Evolutionary conservation across 64 coral and sea anemone species (phyloP).

Genomic region (Montipora sp.): DNA sequence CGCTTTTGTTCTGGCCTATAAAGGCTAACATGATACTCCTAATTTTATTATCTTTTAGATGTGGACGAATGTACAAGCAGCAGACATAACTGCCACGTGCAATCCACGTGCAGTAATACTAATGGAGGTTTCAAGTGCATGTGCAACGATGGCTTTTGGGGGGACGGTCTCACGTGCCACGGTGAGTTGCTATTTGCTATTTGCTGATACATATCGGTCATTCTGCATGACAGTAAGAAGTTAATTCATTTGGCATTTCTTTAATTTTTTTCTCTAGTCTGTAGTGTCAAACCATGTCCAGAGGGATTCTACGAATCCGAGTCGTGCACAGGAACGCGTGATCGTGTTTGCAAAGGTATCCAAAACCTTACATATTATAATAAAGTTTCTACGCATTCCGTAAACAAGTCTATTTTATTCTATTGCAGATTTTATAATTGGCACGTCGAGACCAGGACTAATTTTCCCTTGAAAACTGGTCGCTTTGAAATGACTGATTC

Average conservation of each 20-base stretch:
- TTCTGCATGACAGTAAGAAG: background rate
- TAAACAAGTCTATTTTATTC: too few relatives aligned
- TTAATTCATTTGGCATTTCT: background rate
- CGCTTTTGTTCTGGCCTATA: too few relatives aligned
- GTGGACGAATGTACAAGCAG: slow-evolving; percentile 58
- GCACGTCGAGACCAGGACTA: too few relatives aligned
- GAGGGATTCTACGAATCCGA: slow-evolving; percentile 73
- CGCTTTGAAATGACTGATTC: too few relatives aligned
- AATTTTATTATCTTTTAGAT: slow-evolving; percentile 29
- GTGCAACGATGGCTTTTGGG: slow-evolving; percentile 66
- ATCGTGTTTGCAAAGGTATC: slow-evolving; percentile 71
- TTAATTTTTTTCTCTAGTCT: slow-evolving; percentile 27
- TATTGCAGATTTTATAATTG: too few relatives aligned
- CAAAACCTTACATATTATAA: too few relatives aligned
- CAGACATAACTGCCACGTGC: slow-evolving; percentile 37
- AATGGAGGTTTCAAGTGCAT: slow-evolving; percentile 63
- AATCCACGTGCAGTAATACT: slow-evolving; percentile 53
- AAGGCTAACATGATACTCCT: background rate
- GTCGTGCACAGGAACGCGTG: slow-evolving; percentile 62
- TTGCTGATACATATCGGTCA: background rate
- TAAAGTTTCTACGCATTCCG: too few relatives aligned
- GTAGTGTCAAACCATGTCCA: slow-evolving; percentile 59
- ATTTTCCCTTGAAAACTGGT: too few relatives aligned
- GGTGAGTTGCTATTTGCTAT: slow-evolving; percentile 23
- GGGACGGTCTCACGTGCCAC: slow-evolving; percentile 54